These are phyloP conservation scores for Metallyticus violacea DNA, from an alignment of 2,888 invertebrate genomes.

Conservation along the genomic window DNA sequence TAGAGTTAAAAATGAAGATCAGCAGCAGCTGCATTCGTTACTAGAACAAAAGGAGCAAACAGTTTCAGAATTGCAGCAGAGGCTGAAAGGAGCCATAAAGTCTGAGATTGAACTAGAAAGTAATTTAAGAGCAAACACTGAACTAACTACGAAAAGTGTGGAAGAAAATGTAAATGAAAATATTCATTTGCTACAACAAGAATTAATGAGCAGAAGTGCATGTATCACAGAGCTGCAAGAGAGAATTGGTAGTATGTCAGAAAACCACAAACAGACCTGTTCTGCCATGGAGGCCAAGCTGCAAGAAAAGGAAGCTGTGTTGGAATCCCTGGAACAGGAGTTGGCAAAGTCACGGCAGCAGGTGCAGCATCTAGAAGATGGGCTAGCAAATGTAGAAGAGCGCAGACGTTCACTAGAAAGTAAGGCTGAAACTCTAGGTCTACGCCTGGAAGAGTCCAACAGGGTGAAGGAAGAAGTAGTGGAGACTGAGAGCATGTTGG, in stretches of 20 bases:
- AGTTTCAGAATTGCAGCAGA: not conserved
- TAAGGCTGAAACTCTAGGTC: slow-evolving; percentile 59
- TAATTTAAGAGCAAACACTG: not conserved
- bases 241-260: slow-evolving; percentile 38
- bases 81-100: not conserved
- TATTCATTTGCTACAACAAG: slow-evolving; percentile 18
- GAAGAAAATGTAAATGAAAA: not conserved
- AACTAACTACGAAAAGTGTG: slow-evolving; percentile 25
- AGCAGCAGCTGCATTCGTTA: not conserved
- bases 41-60: not conserved
- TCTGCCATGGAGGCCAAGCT: slow-evolving; percentile 64
- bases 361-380: slow-evolving; percentile 64
- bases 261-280: slow-evolving; percentile 45
- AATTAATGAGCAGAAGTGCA: slow-evolving; percentile 36
- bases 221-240: slow-evolving; percentile 48
- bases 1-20: not conserved
- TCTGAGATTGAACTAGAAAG: not conserved
- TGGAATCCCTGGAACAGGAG: slow-evolving; percentile 69
- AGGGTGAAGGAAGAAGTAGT: slow-evolving; percentile 58
- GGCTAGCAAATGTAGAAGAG: slow-evolving; percentile 59
- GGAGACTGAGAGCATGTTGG: slow-evolving; percentile 53
- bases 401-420: slow-evolving; percentile 58
- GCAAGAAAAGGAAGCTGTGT: slow-evolving; percentile 69
- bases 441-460: slow-evolving; percentile 57
- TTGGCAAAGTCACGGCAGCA: slow-evolving; percentile 61